Evolutionary conservation across 2,113 vertebrate genomes (phyloP), one percentile per base, ranked within the genome.

Genomic region (Chlorodrepanis virens): DNA sequence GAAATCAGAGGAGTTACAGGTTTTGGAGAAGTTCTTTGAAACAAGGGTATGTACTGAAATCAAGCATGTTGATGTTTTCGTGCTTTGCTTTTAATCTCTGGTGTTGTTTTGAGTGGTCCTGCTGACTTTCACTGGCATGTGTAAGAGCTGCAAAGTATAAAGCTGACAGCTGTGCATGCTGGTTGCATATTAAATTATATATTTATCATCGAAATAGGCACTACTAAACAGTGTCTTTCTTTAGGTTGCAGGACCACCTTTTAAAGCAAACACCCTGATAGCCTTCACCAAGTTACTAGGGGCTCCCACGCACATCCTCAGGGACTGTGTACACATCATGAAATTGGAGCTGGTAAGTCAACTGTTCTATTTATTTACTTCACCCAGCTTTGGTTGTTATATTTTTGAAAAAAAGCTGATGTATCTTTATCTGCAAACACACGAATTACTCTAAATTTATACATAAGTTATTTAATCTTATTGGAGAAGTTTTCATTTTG

Each of bases 321-420:
- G 99, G 91, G 99, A 99, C 98, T 99, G 99, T 54, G 99, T 99
- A 60, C 99, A 99, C 96, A 99, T 99, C 96, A 99, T 99, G 99
- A 99, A 99, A 96, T 98, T 99, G 20, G 99, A 99, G 97, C 97
- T 99, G 98, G 99, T 99, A 97, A 98, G 99, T 97, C 86, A 42
- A 4, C 72, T 3, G 0, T 52, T 83, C 29, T 45, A 0, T 64
- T 95, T 70, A 9, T 77, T 82, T n/a, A 49, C 28, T 90, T 90
- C 60, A 74, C 24, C 28, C 42, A 63, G 22, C 42, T 80, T 63
- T 1, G 1, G 8, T 90, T 64, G 17, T 33, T 76, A 1, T 9
- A 9, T 45, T 67, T 85, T 45, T 23, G 22, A 24, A 50, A 75
- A 77, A 61, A 71, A 70, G 8, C 12, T 50, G 6, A 8, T n/a